Evolutionary conservation across 2,888 invertebrate species (phyloP), one percentile per base, ranked within the genome.

Genomic region (Ophion slaviceki): DNA sequence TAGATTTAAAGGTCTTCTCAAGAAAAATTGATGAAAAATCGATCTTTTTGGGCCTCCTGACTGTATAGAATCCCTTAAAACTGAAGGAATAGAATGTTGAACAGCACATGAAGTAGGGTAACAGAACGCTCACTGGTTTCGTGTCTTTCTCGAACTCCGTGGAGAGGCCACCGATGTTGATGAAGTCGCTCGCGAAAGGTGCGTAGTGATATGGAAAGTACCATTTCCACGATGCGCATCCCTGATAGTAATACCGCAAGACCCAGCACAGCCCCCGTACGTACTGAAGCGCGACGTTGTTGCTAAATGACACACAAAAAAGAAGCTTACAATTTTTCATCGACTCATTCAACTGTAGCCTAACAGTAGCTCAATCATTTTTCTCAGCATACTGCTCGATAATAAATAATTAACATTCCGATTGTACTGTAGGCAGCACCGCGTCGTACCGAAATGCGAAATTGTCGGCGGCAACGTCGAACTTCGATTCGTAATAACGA

Each of bases 151-250:
- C 98, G 94, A 99, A 99, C 92, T 96, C 96, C 1, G 98, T 97
- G 68, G 97, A 97, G 0, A 99, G 95, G 0, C 97, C 97, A 79
- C 96, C 96, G 80, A 99, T 97, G 93, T 99, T 98, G 84, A 98
- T 96, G 95, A 99, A 99, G 95, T 99, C 99, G 0, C 99, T 99
- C 4, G 99, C 99, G 95, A 99, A 99, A 8, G 99, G 99, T 24
- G 99, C 99, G 95, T 99, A 99, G 95, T 99, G 99, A 94, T 99
- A 99, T 0, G 99, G 99, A 94, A 98, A 99, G 95, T 99, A 99
- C 99, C 99, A 99, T 94, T 99, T 98, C 99, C 99, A 99, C 24
- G 98, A 98, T 57, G 99, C 98, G 95, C 99, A 99, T 77, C 99
- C 99, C 96, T 99, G 99, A 95, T 99, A 99, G 95, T 99, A 99